Base-by-base conservation (phyloP, 2,888 invertebrate species). In the Augiades crinisus region DNA sequence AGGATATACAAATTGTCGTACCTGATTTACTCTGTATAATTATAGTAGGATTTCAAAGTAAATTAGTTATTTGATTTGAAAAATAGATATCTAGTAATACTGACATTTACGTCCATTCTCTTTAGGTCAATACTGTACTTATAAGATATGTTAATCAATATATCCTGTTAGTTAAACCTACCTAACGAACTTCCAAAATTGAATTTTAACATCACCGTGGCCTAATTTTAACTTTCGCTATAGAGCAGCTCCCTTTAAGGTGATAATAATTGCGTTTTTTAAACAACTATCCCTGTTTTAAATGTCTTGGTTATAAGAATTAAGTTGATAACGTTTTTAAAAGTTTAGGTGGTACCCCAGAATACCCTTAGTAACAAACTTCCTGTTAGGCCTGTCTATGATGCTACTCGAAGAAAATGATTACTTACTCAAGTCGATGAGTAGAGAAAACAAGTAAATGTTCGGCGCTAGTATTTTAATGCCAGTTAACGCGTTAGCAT, bases 1-100 rank as follows among this genome's bases (percentile, higher is more conserved):
- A 41, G 2, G 14, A 7, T 43, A 41, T 50, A 44, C 50, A 50
- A 50, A 50, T 37, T 37, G 50, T 50, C 50, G 50, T 50, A 50
- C 50, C 50, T 50, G 50, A 43, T 50, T 50, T 43, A 44, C 50
- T 50, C 13, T 37, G 21, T 27, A 14, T 43, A 27, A 36, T 19
- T 13, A 27, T 27, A 27, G 10, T 43, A 50, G 27, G 17, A 27
- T 43, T 36, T 27, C 7, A 31, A 33, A 36, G 6, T 34, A 27
- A 43, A 50, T n/a, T 46, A 36, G 12, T 33, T 40, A 36, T 30
- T 30, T 10, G 36, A 16, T 13, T 43, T 30, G n/a, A 30, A 14
- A 36, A 5, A 40, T 43, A 43, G 19, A 34, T 43, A 7, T 37
- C n/a, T 17, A 45, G 30, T 27, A 13, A 50, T 37, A 43, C 27